Evolutionary conservation across 2,888 invertebrate species (phyloP).

Genomic region (Crossocerus cetratus): DNA sequence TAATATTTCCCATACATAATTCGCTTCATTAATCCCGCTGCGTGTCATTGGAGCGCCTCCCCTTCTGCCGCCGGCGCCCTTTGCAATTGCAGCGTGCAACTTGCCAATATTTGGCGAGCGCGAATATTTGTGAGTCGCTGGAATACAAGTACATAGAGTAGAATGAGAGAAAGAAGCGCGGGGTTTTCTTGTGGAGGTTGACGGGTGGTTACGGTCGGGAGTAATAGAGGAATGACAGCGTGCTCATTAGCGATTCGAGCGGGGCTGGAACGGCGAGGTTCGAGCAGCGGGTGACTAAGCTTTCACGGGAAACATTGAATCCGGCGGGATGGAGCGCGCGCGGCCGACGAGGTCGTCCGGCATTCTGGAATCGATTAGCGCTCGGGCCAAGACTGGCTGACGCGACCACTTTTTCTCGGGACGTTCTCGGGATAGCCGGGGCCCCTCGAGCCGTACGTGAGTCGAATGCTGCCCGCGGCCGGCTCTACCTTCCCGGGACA

Average conservation of each 20-base stretch:
- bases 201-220: conserved; percentile 2
- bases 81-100: too few species aligned
- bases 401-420: conserved; percentile 51
- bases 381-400: conserved; percentile 34
- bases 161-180: too few species aligned
- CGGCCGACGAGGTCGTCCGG: conserved; percentile 32
- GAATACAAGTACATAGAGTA: too few species aligned
- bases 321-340: conserved; percentile 23
- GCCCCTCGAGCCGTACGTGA: not conserved
- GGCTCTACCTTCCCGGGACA: not conserved
- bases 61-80: too few species aligned
- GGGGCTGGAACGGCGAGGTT: conserved; percentile 19
- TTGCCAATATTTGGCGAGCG: too few species aligned
- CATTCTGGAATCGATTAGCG: conserved; percentile 61
- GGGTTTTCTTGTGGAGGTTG: too few species aligned
- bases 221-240: conserved; percentile 27
- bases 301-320: conserved; percentile 62
- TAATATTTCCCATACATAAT: too few species aligned
- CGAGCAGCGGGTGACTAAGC: conserved; percentile 62
- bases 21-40: too few species aligned
- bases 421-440: too few species aligned
- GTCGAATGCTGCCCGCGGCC: conserved; percentile 30
- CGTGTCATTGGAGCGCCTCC: too few species aligned
- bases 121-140: too few species aligned
- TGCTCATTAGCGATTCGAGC: conserved; percentile 54